Evolutionary conservation across 2,888 invertebrate species (phyloP).

Genomic region (Tetramorium bicarinatum): DNA sequence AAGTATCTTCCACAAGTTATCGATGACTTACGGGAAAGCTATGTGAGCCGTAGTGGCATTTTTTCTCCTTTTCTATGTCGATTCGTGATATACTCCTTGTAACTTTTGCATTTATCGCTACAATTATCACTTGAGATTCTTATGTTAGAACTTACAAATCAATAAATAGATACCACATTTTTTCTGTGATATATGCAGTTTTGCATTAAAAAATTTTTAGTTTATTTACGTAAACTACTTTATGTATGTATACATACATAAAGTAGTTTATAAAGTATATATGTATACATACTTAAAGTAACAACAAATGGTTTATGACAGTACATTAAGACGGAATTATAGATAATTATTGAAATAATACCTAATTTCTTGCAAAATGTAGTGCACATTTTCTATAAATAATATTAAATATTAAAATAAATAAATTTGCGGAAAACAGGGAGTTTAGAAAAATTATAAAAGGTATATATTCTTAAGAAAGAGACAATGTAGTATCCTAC

Average conservation of each 20-base stretch:
- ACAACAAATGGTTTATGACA: not conserved
- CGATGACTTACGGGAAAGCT: not conserved
- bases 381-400: not conserved
- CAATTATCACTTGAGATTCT: not conserved
- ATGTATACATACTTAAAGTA: too few species aligned
- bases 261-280: too few species aligned
- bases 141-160: not conserved
- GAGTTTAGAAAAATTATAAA: not conserved
- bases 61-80: not conserved
- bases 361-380: slow-evolving; percentile 6
- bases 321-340: not conserved
- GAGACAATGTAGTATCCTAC: not conserved
- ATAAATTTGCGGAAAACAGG: not conserved
- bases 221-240: too few species aligned
- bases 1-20: slow-evolving; percentile 27
- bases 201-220: too few species aligned
- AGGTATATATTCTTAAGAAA: not conserved
- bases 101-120: slow-evolving; percentile 4
- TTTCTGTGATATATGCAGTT: not conserved
- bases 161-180: not conserved
- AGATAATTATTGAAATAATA: not conserved
- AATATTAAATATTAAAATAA: not conserved
- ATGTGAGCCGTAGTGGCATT: not conserved
- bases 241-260: too few species aligned
- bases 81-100: not conserved